A percentile compares a stretch with the other conserved stretches of the same genome.
Conservation (phyloP, 2,113 vertebrate species). For the Apus apus region DNA sequence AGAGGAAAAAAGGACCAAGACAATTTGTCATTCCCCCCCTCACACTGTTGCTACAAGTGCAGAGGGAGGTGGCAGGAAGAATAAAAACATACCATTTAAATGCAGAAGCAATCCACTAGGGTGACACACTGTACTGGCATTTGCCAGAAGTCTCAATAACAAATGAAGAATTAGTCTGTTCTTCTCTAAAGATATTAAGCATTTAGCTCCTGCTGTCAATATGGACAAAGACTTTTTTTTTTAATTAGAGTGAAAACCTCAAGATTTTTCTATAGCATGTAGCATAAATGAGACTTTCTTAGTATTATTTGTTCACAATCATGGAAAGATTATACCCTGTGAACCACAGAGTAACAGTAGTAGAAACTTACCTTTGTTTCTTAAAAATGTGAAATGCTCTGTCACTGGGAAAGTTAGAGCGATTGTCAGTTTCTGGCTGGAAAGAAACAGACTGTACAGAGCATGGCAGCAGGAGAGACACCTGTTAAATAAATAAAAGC, state of each 20-base stretch:
- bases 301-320: not conserved
- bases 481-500: constrained; percentile 71
- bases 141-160: constrained; percentile 22
- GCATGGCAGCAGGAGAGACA: constrained; percentile 81
- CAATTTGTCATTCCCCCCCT: not conserved
- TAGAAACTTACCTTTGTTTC: constrained; percentile 88
- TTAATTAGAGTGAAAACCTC: not conserved
- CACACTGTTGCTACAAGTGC: not conserved
- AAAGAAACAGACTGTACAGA: constrained; percentile 95
- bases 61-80: not conserved
- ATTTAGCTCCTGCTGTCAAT: constrained; percentile 25
- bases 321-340: not conserved
- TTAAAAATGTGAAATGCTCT: constrained; percentile 98
- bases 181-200: constrained; percentile 37
- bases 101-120: constrained; percentile 23
- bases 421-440: constrained; percentile 96
- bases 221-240: not conserved
- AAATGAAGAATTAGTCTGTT: constrained; percentile 13
- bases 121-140: not conserved
- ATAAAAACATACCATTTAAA: constrained; percentile 11
- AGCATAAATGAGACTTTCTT: not conserved
- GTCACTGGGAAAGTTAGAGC: constrained; percentile 93
- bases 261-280: not conserved
- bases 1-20: constrained; percentile 26
- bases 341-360: not conserved